These are phyloP conservation scores for Sceloporus tristichus DNA, from an alignment of 2,113 vertebrate genomes.

Conservation along the genomic window DNA sequence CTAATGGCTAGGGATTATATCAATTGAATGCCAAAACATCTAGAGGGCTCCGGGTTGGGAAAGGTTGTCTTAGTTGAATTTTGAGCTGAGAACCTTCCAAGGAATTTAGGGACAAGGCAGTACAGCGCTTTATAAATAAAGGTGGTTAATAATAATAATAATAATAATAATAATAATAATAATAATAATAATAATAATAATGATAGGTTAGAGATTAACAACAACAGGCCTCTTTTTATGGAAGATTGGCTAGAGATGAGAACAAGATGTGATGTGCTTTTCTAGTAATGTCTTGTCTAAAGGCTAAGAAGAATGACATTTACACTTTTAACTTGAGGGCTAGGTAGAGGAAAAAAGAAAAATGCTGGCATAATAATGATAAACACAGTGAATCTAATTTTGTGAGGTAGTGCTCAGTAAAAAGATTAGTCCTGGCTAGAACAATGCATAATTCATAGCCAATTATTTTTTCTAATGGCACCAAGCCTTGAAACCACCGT, in stretches of 20 bases:
- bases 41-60: too few relatives aligned
- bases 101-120: not conserved
- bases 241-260: not conserved
- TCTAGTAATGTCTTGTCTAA: not conserved
- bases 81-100: not conserved
- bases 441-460: not conserved
- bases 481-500: constrained; percentile 57
- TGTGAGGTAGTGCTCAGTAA: fast-evolving
- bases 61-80: not conserved
- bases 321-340: not conserved
- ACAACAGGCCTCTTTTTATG: not conserved
- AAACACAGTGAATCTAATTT: not conserved
- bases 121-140: too few relatives aligned
- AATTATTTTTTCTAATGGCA: constrained; percentile 55
- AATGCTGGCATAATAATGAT: not conserved
- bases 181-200: too few relatives aligned
- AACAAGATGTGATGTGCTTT: not conserved
- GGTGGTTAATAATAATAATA: too few relatives aligned
- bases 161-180: too few relatives aligned
- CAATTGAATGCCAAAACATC: too few relatives aligned
- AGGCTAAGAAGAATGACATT: not conserved
- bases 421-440: fast-evolving
- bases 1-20: too few relatives aligned
- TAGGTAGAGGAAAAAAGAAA: not conserved
- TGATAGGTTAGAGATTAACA: not conserved